These are phyloP conservation scores for Ciconia nigra DNA, from an alignment of 2,797 vertebrate genomes.

Conservation along the genomic window DNA sequence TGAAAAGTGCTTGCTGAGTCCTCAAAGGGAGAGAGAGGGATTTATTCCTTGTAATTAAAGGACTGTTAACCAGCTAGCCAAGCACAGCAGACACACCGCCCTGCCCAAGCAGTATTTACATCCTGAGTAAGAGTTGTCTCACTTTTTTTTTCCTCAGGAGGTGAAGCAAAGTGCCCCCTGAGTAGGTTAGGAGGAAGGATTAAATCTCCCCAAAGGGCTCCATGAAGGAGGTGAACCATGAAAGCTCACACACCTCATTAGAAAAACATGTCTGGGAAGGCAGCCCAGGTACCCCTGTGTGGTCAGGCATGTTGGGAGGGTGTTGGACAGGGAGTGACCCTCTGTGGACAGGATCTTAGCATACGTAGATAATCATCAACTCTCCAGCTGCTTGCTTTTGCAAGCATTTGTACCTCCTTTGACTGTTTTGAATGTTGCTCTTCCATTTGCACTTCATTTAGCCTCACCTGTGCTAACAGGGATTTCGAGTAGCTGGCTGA, in stretches of 20 bases:
- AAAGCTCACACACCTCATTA: background rate
- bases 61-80: background rate
- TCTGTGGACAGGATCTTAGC: background rate
- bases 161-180: background rate
- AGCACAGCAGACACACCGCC: background rate
- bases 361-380: background rate
- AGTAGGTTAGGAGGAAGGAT: background rate
- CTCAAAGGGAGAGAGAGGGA: background rate
- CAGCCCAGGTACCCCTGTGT: background rate
- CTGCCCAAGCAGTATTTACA: background rate
- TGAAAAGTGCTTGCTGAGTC: background rate
- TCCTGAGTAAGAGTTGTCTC: background rate
- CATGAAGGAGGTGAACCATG: background rate
- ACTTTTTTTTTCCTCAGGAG: background rate
- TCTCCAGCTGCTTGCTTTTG: background rate
- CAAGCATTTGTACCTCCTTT: background rate
- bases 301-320: background rate
- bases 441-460: background rate
- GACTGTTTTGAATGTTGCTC: background rate
- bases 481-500: background rate
- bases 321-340: accelerated
- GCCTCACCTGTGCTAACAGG: accelerated
- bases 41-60: background rate
- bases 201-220: background rate
- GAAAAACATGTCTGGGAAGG: background rate